Evolutionary conservation across 2,113 vertebrate species (phyloP), one percentile per base, ranked within the genome.

Genomic region (Gasterosteus nipponicus): DNA sequence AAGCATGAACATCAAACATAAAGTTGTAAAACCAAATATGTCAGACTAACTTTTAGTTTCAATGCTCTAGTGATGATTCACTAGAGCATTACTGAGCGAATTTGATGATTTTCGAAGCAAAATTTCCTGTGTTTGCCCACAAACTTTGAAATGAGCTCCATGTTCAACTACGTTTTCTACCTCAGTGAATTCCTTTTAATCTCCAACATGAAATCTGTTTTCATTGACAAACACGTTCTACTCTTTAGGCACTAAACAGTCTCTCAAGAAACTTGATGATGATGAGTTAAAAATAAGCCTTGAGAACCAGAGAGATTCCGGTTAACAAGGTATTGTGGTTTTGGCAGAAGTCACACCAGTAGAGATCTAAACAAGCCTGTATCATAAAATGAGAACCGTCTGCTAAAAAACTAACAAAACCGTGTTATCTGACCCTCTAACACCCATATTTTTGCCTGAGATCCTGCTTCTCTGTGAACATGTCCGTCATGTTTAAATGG

Each of bases 171-270:
- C 2, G 9, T 63, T 9, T 29, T 44, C 18, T 63, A 4, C 29
- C 46, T 35, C 22, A 46, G 8, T 63, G n/a, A 31, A 26, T 44
- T 12, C 29, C 10, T 39, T 46, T 26, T 3, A 26, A 12, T 26
- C 51, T 46, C 22, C 1, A 10, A 12, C 11, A 11, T n/a, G 33
- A 60, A 11, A 60, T 7, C 1, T n/a, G 29, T 47, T 63, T 61
- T 64, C 15, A 64, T 33, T 64, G 18, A 69, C 41, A 81, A 71
- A 31, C 16, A 31, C 6, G 8, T 54, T 58, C 16, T 33, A 6
- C 19, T 66, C 53, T 35, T 35, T 9, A 26, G 12, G 16, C 12
- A 12, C 9, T 19, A 18, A 41, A 10, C n/a, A 5, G 33, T 75
- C 64, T 14, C 3, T 33, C 22, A 29, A 58, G 12, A 69, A 18